Evolutionary conservation across 2,797 vertebrate genomes (phyloP).

Genomic region (Malacoctenus gilli): DNA sequence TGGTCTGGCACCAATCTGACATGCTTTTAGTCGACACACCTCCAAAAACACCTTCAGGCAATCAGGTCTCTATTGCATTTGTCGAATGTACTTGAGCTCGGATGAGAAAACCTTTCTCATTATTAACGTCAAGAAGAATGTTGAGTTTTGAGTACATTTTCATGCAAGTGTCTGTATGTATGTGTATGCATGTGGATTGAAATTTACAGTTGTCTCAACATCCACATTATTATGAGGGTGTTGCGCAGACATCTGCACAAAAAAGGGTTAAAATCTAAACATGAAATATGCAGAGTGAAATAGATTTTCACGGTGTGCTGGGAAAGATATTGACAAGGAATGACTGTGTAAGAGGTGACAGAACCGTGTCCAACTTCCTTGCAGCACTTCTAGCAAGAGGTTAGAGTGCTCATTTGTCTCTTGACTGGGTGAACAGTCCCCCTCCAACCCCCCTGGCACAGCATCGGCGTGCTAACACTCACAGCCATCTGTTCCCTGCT

Average conservation of each 20-base stretch:
- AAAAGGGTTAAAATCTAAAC: too few species aligned
- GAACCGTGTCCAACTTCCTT: constrained; percentile 1
- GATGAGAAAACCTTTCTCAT: too few species aligned
- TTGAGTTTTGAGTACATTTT: too few species aligned
- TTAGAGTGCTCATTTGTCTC: constrained; percentile 46
- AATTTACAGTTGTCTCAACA: too few species aligned
- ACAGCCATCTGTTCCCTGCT: constrained; percentile 72
- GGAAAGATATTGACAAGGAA: too few species aligned
- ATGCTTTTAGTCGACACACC: not conserved
- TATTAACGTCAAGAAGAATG: too few species aligned
- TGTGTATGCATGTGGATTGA: too few species aligned
- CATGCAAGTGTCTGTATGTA: too few species aligned
- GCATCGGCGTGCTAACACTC: constrained; percentile 53
- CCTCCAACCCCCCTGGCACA: constrained; percentile 59
- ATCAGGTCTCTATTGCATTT: not conserved
- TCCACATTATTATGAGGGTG: too few species aligned
- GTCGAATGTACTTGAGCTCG: not conserved
- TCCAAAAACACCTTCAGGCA: not conserved
- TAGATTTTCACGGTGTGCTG: too few species aligned
- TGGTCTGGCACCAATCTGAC: not conserved
- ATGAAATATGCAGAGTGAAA: too few species aligned
- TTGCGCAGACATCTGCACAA: too few species aligned
- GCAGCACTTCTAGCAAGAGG: constrained; percentile 20
- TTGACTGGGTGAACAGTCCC: constrained; percentile 37
- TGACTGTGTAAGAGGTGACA: constrained; percentile 1